phyloP scores from a whole-genome alignment of 2,888 invertebrate genomes.

The Lymantria dispar region DNA sequence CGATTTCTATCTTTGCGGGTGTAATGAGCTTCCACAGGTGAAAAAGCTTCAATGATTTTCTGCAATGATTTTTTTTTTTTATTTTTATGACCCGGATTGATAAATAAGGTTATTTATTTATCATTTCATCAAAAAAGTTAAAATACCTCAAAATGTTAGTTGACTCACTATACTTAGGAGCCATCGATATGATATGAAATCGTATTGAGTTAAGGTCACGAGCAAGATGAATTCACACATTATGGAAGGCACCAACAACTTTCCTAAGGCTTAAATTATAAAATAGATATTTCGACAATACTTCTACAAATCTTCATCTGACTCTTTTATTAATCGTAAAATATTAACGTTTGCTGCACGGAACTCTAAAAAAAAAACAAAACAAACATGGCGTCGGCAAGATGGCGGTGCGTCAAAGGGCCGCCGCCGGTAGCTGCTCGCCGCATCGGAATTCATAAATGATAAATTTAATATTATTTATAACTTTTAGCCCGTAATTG shows the following conservation, averaged over 20 bases:
- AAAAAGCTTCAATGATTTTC: too few relatives aligned
- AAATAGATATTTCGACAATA: constrained; percentile 1
- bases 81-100: too few relatives aligned
- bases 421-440: constrained; percentile 72
- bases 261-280: constrained; percentile 1
- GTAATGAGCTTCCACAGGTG: too few relatives aligned
- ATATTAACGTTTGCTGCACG: constrained; percentile 24
- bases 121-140: too few relatives aligned
- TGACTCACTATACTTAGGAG: too few relatives aligned
- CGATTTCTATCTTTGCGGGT: too few relatives aligned
- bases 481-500: constrained; percentile 51
- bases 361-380: constrained; percentile 59
- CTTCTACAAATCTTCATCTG: constrained; percentile 10
- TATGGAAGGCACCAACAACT: background rate
- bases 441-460: constrained; percentile 75
- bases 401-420: constrained; percentile 73
- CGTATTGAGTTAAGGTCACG: too few relatives aligned
- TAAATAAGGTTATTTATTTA: too few relatives aligned
- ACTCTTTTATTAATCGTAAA: constrained; percentile 29
- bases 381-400: constrained; percentile 69
- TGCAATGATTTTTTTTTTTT: too few relatives aligned
- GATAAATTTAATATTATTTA: constrained; percentile 81
- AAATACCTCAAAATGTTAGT: too few relatives aligned
- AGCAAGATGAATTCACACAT: too few relatives aligned
- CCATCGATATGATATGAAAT: too few relatives aligned